Conservation (phyloP, 2,113 vertebrate genomes). For the Saimiri boliviensis region DNA sequence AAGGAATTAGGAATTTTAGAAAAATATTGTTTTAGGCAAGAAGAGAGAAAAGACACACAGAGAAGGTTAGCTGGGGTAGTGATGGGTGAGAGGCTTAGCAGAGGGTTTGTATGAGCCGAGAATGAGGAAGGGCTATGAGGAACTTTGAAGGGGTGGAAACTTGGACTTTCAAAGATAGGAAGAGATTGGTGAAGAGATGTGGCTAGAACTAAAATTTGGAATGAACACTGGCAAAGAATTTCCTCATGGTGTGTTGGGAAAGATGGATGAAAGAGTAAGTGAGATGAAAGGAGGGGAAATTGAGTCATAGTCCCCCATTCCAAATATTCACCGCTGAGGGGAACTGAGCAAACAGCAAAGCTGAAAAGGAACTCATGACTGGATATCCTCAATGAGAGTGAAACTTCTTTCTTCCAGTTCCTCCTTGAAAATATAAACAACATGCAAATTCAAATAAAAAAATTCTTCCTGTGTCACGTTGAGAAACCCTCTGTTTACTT, state of each 20-base stretch:
- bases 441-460: slow-evolving; percentile 77
- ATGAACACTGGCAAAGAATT: slow-evolving; percentile 31
- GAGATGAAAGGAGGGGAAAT: slow-evolving; percentile 71
- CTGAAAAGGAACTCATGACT: slow-evolving; percentile 46
- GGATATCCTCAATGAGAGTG: slow-evolving; percentile 15
- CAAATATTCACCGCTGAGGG: slow-evolving; percentile 33
- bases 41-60: not conserved
- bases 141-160: slow-evolving; percentile 48
- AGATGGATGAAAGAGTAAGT: slow-evolving; percentile 53
- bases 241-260: slow-evolving; percentile 24
- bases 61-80: not conserved
- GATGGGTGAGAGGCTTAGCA: not conserved
- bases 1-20: slow-evolving; percentile 4
- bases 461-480: slow-evolving; percentile 68
- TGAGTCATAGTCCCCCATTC: slow-evolving; percentile 59
- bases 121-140: not conserved
- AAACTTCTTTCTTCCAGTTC: slow-evolving; percentile 57
- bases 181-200: slow-evolving; percentile 36
- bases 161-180: slow-evolving; percentile 29
- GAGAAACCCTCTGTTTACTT: slow-evolving; percentile 72
- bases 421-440: slow-evolving; percentile 75
- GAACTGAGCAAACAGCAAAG: not conserved
- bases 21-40: slow-evolving; percentile 47
- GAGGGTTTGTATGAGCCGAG: not conserved
- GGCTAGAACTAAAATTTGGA: slow-evolving; percentile 57